These are phyloP conservation scores for Dallia pectoralis DNA, from an alignment of 2,797 vertebrate species.

Conservation along the genomic window DNA sequence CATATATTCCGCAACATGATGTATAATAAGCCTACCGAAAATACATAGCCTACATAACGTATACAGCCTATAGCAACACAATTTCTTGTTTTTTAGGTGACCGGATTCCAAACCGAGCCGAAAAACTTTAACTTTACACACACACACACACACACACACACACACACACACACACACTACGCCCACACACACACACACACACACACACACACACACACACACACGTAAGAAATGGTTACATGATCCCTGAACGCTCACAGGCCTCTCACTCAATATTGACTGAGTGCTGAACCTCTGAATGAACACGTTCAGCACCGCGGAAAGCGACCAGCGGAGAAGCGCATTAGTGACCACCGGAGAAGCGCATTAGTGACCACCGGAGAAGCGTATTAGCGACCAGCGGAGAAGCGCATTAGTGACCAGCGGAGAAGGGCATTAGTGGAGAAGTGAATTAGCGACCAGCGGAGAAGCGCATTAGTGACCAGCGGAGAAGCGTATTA, in stretches of 20 bases:
- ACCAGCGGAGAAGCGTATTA: conserved; percentile 2
- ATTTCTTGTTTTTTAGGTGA: too few species aligned
- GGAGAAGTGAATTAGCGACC: too few species aligned
- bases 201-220: not conserved
- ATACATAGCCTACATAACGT: too few species aligned
- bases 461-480: conserved; percentile 20
- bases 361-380: not conserved
- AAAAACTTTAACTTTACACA: too few species aligned
- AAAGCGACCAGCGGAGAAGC: conserved; percentile 34
- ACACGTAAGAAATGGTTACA: conserved; percentile 8
- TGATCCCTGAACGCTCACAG: conserved; percentile 4
- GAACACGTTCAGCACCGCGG: conserved; percentile 54
- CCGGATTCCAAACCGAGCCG: too few species aligned
- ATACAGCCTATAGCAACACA: too few species aligned
- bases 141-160: too few species aligned
- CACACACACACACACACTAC: too few species aligned
- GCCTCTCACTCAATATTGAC: conserved; percentile 35
- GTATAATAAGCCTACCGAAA: too few species aligned
- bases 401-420: conserved; percentile 25
- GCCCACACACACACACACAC: conserved; percentile 27
- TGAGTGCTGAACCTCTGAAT: conserved; percentile 19
- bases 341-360: not conserved
- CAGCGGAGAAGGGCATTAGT: not conserved
- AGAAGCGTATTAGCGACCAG: too few species aligned
- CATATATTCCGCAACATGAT: too few species aligned